Conservation (phyloP, 2,888 invertebrate genomes). For the Apodemia zela region DNA sequence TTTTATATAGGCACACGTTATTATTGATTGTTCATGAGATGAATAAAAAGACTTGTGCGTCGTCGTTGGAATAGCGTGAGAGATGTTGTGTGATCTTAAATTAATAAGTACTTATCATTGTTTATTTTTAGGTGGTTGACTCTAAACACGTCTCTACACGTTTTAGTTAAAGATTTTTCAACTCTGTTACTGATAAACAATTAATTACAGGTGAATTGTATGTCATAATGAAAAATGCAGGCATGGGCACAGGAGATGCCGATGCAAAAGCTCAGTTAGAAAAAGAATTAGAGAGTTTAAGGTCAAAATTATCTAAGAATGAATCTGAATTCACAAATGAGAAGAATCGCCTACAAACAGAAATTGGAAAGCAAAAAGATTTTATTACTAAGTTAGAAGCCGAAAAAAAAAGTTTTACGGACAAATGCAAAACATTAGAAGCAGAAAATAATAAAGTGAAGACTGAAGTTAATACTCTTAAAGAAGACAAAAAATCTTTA, state of each 20-base stretch:
- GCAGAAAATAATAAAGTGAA: slow-evolving; percentile 59
- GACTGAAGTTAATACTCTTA: slow-evolving; percentile 76
- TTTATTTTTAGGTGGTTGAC: too few species aligned
- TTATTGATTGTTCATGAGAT: too few species aligned
- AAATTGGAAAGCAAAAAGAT: slow-evolving; percentile 76
- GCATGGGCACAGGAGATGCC: slow-evolving; percentile 72
- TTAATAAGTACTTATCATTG: too few species aligned
- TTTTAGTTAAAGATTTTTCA: background rate
- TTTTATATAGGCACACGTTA: too few species aligned
- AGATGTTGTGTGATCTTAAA: too few species aligned
- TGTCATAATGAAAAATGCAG: slow-evolving; percentile 81
- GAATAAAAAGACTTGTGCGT: too few species aligned
- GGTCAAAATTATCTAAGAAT: slow-evolving; percentile 68
- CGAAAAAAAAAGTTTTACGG: slow-evolving; percentile 60
- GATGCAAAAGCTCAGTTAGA: slow-evolving; percentile 67
- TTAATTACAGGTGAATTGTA: slow-evolving; percentile 76
- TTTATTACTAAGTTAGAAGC: slow-evolving; percentile 65
- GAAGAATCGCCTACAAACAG: slow-evolving; percentile 70
- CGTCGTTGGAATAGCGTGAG: too few species aligned
- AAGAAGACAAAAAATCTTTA: slow-evolving; percentile 83
- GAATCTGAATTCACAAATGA: slow-evolving; percentile 77
- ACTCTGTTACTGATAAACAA: background rate
- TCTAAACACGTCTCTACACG: too few species aligned
- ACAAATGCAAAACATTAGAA: slow-evolving; percentile 57
- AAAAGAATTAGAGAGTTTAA: slow-evolving; percentile 76